Evolutionary conservation across 1,140 invertebrate genomes (phyloP).

Genomic region (Stegodyphus mimosarum): DNA sequence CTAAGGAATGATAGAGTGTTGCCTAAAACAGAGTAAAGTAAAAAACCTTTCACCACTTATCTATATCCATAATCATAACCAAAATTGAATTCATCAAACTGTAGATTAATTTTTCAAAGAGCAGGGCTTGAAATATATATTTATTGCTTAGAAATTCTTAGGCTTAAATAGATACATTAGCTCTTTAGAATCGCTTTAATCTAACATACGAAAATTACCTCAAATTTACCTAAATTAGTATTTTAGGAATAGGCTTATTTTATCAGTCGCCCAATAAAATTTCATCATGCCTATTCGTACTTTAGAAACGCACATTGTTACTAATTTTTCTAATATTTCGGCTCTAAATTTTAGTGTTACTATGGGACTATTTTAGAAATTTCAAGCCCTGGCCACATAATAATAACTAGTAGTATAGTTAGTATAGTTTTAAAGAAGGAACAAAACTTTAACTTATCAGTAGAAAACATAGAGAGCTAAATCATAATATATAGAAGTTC

Average conservation of each 20-base stretch:
- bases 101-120: constrained; percentile 34
- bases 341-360: constrained; percentile 47
- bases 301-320: constrained; percentile 54
- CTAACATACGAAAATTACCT: constrained; percentile 10
- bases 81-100: constrained; percentile 19
- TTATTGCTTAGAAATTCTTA: constrained; percentile 32
- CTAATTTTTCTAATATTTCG: constrained; percentile 16
- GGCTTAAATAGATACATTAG: constrained; percentile 3
- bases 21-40: constrained; percentile 38
- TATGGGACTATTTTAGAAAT: constrained; percentile 21
- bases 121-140: constrained; percentile 46
- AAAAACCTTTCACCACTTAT: constrained; percentile 12
- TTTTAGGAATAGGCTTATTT: constrained; percentile 29
- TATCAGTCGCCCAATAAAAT: constrained; percentile 17
- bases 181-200: constrained; percentile 6
- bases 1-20: constrained; percentile 38
- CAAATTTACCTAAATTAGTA: constrained; percentile 35
- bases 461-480: constrained; percentile 26
- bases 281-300: constrained; percentile 31
- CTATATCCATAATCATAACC: constrained; percentile 34
- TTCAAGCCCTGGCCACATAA: constrained; percentile 43
- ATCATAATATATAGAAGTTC: constrained; percentile 27
- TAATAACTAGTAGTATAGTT: constrained; percentile 15
- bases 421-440: constrained; percentile 30
- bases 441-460: constrained; percentile 15